Base-by-base conservation (phyloP, 2,113 vertebrate species). In the Struthio camelus region DNA sequence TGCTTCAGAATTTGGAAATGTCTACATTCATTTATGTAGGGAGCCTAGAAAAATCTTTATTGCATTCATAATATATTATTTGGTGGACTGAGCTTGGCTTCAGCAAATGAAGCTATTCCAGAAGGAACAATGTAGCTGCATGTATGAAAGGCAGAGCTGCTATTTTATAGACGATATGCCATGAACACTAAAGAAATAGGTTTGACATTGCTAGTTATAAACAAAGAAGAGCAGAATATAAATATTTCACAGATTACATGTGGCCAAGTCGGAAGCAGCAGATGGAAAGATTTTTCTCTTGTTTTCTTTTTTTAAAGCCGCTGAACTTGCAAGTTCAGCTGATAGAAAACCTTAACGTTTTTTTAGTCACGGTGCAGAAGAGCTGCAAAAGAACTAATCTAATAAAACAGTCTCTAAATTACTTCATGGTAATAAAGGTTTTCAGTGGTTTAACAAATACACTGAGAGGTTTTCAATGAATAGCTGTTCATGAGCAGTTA, bases 401-500 rank as follows among this genome's bases (percentile, higher is more conserved):
- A 64, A 88, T 78, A 59, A 90, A 93, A 40, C 36, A 51, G 56
- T 64, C n/a, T 76, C 51, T 69, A 51, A 79, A 61, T 85, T 84
- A 89, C 61, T 75, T 90, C 48, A 40, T 0, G 42, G 46, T 77
- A 83, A 66, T 84, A 69, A 90, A 88, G n/a, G 7, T 50, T 95
- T 96, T 93, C 76, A 85, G 0, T 82, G 44, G 25, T 7, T 79
- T 89, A 85, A 69, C 20, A 93, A 64, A 89, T 81, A 66, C 34
- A 67, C 54, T 32, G 54, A 54, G 85, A 78, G 22, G 2, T 83
- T 96, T 86, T 92, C 71, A 85, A 32, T 96, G 90, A 96, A 86
- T 86, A 67, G 85, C 61, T 84, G 88, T 92, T 94, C 77, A 64
- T 56, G 72, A 92, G 88, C 65, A 86, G 69, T 96, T 96, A 93